These are phyloP conservation scores for Volucella bombylans DNA, from an alignment of 2,888 invertebrate species.

Conservation along the genomic window DNA sequence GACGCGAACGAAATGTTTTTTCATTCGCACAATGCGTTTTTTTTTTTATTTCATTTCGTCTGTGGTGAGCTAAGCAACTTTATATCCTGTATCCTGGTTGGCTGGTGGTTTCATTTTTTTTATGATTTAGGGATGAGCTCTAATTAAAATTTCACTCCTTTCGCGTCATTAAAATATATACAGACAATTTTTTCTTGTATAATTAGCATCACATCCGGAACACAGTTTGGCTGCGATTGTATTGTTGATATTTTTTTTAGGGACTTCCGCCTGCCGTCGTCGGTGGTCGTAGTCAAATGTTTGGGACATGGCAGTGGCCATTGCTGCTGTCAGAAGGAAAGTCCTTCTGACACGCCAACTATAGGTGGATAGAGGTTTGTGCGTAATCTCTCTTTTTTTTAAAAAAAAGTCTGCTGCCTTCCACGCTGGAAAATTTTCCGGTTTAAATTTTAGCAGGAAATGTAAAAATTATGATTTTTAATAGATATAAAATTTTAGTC, in stretches of 20 bases:
- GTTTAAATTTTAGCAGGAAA: conserved; percentile 23
- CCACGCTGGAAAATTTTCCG: background rate
- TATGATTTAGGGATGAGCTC: conserved; percentile 62
- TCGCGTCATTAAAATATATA: conserved; percentile 72
- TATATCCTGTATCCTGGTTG: conserved; percentile 72
- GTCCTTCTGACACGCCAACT: conserved; percentile 39
- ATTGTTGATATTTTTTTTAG: conserved; percentile 61
- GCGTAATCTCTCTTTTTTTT: background rate
- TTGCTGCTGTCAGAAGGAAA: conserved; percentile 21
- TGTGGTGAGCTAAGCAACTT: conserved; percentile 59
- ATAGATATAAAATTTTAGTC: background rate
- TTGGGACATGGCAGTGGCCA: conserved; percentile 51
- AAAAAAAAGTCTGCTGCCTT: background rate
- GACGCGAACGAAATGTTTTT: conserved; percentile 49
- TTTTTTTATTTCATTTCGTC: conserved; percentile 55
- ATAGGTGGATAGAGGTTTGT: conserved; percentile 27
- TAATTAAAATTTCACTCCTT: conserved; percentile 74
- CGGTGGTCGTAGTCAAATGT: conserved; percentile 39
- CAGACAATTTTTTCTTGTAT: conserved; percentile 64
- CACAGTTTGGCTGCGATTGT: conserved; percentile 71
- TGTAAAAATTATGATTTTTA: conserved; percentile 15
- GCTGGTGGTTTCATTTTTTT: conserved; percentile 54
- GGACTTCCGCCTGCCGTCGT: conserved; percentile 52
- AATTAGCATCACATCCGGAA: conserved; percentile 73
- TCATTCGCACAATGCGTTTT: conserved; percentile 61